phyloP scores from a whole-genome alignment of 1,140 invertebrate genomes.

The Drosophila jambulina region DNA sequence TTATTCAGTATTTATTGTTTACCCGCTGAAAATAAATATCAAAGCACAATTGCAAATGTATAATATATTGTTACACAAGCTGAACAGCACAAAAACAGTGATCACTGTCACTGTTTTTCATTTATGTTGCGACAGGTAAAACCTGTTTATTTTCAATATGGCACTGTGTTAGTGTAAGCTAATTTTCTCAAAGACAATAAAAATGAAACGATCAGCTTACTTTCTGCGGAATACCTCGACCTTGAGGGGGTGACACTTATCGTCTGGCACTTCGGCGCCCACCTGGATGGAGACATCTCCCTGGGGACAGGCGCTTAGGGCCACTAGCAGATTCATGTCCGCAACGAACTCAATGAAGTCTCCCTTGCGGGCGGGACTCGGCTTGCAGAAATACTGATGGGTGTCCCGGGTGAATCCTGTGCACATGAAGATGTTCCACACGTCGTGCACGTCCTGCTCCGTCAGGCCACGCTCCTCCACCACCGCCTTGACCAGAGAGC shows the following conservation, averaged over 20 bases:
- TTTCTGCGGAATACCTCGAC: slow-evolving; percentile 85
- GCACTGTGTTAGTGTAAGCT: slow-evolving; percentile 7
- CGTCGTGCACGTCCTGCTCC: slow-evolving; percentile 86
- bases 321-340: slow-evolving; percentile 86
- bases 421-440: slow-evolving; percentile 86
- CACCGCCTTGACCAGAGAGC: slow-evolving; percentile 85
- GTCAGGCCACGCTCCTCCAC: slow-evolving; percentile 82
- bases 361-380: slow-evolving; percentile 85
- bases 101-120: neutral
- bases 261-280: slow-evolving; percentile 84
- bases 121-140: neutral
- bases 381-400: slow-evolving; percentile 86
- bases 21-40: neutral
- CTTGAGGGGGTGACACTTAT: slow-evolving; percentile 85
- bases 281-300: slow-evolving; percentile 85
- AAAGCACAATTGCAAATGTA: neutral
- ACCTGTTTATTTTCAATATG: slow-evolving; percentile 4
- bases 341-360: slow-evolving; percentile 86
- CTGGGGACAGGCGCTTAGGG: slow-evolving; percentile 85
- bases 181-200: neutral
- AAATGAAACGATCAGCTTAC: slow-evolving; percentile 7
- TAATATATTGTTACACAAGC: neutral
- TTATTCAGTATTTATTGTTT: no score
- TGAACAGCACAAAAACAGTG: neutral
- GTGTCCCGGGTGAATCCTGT: slow-evolving; percentile 85